Conservation (phyloP, 2,113 vertebrate species). For the Tympanuchus pallidicinctus region DNA sequence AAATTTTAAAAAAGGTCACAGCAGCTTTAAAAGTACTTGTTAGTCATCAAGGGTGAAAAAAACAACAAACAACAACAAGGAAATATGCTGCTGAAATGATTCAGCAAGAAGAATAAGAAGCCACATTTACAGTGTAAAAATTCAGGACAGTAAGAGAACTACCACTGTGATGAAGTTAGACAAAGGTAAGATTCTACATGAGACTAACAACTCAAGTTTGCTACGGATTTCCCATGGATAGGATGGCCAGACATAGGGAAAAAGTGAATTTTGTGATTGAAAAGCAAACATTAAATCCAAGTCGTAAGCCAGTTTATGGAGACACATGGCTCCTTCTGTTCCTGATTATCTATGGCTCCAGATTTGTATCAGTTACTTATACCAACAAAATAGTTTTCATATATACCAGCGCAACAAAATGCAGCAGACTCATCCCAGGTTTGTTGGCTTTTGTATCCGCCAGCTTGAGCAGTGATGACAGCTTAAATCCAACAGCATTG, state of each 20-base stretch:
- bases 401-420: conserved; percentile 95
- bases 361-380: neutral
- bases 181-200: neutral
- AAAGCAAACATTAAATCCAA: neutral
- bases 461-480: conserved; percentile 94
- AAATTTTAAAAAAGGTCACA: neutral
- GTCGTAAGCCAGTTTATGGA: neutral
- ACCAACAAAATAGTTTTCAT: neutral
- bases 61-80: neutral
- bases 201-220: neutral
- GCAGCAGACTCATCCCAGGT: conserved; percentile 96
- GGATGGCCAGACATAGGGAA: neutral
- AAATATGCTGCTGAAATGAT: neutral
- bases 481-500: conserved; percentile 97
- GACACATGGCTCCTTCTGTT: neutral
- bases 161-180: neutral
- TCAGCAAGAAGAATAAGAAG: neutral
- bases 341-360: neutral
- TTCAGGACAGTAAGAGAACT: neutral
- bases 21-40: neutral
- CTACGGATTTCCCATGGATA: neutral
- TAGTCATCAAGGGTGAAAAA: neutral
- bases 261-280: neutral
- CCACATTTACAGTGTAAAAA: neutral
- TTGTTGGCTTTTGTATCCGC: conserved; percentile 98